Evolutionary conservation across 2,888 invertebrate genomes (phyloP).

Genomic region (Cheiracanthium punctorium): DNA sequence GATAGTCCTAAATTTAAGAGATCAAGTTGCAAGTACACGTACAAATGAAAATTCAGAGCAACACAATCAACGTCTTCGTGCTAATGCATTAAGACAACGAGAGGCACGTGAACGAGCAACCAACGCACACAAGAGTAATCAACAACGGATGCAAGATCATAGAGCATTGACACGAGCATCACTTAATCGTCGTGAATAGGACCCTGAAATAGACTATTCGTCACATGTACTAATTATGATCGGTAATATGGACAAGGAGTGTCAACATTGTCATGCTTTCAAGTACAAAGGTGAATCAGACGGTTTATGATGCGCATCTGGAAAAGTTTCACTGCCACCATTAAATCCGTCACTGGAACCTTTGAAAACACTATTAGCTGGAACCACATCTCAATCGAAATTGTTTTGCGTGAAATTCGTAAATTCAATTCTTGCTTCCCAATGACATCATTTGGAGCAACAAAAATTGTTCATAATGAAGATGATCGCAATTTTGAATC

Average conservation of each 20-base stretch:
- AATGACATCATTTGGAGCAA: too few relatives aligned
- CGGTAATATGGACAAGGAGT: conserved; percentile 9
- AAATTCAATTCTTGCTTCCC: too few relatives aligned
- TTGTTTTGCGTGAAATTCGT: too few relatives aligned
- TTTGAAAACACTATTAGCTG: conserved; percentile 16
- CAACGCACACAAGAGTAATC: neutral
- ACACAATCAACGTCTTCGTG: conserved; percentile 2
- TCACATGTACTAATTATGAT: neutral
- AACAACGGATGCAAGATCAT: neutral
- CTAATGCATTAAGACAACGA: neutral
- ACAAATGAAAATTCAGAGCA: neutral
- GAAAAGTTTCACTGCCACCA: conserved; percentile 71
- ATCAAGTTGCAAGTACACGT: neutral
- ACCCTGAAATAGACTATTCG: neutral
- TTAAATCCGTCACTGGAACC: conserved; percentile 64
- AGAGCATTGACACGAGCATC: neutral
- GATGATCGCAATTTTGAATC: too few relatives aligned
- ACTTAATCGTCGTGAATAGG: neutral
- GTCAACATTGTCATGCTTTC: neutral
- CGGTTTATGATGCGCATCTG: conserved; percentile 70
- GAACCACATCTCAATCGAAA: too few relatives aligned
- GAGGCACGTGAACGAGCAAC: neutral
- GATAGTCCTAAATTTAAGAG: too few relatives aligned
- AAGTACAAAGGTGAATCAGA: neutral
- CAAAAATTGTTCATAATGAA: too few relatives aligned